phyloP scores from a whole-genome alignment of 2,113 vertebrate species.

The Rutilus rutilus region DNA sequence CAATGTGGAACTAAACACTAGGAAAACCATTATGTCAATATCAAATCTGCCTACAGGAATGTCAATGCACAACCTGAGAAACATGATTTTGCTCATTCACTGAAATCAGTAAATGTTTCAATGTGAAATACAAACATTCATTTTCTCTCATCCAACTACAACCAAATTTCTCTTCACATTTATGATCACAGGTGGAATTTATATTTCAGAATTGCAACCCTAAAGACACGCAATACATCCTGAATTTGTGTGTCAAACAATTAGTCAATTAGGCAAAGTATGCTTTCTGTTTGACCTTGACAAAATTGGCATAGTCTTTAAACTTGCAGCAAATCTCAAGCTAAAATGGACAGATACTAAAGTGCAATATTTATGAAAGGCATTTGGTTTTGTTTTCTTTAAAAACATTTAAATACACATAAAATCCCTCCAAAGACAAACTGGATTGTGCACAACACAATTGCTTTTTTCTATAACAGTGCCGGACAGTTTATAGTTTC shows the following conservation, averaged over 20 bases:
- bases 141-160: background rate
- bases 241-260: slow-evolving; percentile 7
- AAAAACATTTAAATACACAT: background rate
- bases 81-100: slow-evolving; percentile 1
- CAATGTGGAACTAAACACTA: background rate
- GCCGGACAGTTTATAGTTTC: background rate
- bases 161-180: background rate
- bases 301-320: background rate
- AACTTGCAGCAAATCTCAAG: slow-evolving; percentile 1
- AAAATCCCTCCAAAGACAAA: background rate
- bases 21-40: background rate
- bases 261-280: background rate
- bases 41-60: slow-evolving; percentile 14
- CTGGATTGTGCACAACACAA: background rate
- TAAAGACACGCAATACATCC: slow-evolving; percentile 9
- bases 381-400: background rate
- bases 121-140: slow-evolving; percentile 1
- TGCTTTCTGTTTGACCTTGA: background rate
- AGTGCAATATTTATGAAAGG: background rate
- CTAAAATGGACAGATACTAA: background rate
- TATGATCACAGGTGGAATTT: background rate
- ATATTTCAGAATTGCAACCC: background rate
- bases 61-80: background rate
- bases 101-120: background rate
- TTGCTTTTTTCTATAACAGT: background rate